Conservation (phyloP, 1,140 invertebrate species). For the Drosophila pruinosa region DNA sequence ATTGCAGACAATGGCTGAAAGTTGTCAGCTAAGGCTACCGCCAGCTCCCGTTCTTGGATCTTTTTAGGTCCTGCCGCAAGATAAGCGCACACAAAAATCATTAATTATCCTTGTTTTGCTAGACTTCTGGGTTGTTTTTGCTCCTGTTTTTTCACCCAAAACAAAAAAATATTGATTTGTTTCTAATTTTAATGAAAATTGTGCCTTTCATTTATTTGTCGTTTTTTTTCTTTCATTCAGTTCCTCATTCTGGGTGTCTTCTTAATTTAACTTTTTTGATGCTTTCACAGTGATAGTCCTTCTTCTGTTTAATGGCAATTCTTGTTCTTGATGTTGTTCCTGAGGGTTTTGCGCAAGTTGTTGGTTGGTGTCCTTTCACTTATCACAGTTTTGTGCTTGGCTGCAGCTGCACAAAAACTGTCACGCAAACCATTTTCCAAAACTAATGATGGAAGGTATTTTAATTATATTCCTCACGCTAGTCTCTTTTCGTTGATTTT, state of each 20-base stretch:
- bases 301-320: constrained; percentile 24
- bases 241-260: constrained; percentile 38
- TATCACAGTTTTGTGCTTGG: constrained; percentile 76
- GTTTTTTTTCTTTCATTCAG: constrained; percentile 47
- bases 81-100: constrained; percentile 80
- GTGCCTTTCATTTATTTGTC: constrained; percentile 42
- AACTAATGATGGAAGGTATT: constrained; percentile 82
- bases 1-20: constrained; percentile 77
- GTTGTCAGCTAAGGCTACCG: constrained; percentile 46
- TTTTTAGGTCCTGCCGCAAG: constrained; percentile 40
- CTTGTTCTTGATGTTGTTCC: constrained; percentile 19
- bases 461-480: constrained; percentile 69
- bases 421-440: constrained; percentile 66
- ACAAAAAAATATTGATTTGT: constrained; percentile 79
- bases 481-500: constrained; percentile 13
- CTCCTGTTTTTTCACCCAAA: constrained; percentile 10
- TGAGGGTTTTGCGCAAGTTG: neutral
- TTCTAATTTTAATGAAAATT: constrained; percentile 82
- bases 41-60: neutral
- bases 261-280: constrained; percentile 81
- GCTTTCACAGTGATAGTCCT: constrained; percentile 62
- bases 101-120: constrained; percentile 82
- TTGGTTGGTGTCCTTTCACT: constrained; percentile 53
- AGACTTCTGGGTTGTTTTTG: constrained; percentile 68
- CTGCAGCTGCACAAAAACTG: constrained; percentile 61